Conservation (phyloP, 1,140 invertebrate genomes). For the Drosophila lini region DNA sequence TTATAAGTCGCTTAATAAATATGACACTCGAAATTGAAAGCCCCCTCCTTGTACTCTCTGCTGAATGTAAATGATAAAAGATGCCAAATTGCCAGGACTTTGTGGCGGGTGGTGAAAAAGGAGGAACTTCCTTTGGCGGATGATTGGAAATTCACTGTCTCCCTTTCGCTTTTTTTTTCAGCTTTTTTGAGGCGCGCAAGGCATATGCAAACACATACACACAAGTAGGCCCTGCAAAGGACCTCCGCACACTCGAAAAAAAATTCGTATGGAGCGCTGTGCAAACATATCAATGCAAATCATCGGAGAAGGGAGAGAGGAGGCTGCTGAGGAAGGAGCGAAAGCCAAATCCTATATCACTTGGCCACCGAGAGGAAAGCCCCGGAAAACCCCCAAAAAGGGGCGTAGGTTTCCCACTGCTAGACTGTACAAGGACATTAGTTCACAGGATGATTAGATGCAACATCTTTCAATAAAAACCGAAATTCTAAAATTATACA, state of each 20-base stretch:
- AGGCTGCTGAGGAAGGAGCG: neutral
- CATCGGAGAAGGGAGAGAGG: neutral
- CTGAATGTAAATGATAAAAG: conserved; percentile 65
- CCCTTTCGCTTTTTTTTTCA: neutral
- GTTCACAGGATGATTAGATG: too few relatives aligned
- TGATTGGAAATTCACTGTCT: conserved; percentile 42
- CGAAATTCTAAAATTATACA: too few relatives aligned
- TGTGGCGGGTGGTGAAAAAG: neutral
- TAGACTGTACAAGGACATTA: too few relatives aligned
- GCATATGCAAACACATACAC: conserved; percentile 65
- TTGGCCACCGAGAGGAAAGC: conserved; percentile 8
- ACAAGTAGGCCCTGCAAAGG: conserved; percentile 7
- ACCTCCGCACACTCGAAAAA: neutral
- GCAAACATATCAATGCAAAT: conserved; percentile 71
- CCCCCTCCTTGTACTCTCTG: too few relatives aligned
- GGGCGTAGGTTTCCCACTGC: too few relatives aligned
- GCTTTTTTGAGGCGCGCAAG: conserved; percentile 28
- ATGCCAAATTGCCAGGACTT: conserved; percentile 52
- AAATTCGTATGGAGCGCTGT: conserved; percentile 27
- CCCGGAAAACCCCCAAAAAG: too few relatives aligned
- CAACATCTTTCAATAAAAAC: too few relatives aligned
- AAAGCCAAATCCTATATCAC: conserved; percentile 56
- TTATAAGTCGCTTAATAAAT: conserved; percentile 39
- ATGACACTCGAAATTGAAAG: conserved; percentile 35
- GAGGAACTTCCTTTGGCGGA: neutral